phyloP scores from a whole-genome alignment of 1,140 invertebrate genomes.

The Bemisia tabaci region DNA sequence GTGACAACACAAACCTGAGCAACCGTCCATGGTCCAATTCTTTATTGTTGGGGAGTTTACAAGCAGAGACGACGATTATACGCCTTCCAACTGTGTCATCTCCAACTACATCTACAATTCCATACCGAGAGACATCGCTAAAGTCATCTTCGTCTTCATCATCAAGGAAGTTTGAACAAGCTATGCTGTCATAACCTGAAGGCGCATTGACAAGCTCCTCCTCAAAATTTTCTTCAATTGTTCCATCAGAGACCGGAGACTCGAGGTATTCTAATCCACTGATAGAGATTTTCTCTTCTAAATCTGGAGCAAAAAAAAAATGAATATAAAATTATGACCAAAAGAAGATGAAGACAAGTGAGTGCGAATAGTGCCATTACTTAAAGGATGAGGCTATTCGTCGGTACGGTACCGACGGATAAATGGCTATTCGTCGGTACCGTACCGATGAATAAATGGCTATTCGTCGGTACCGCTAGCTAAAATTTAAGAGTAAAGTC shows the following conservation, averaged over 20 bases:
- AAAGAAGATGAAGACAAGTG: too few relatives aligned
- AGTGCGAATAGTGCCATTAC: not conserved
- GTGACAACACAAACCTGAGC: constrained; percentile 46
- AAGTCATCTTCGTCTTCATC: constrained; percentile 49
- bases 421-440: too few relatives aligned
- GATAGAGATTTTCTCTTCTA: constrained; percentile 41
- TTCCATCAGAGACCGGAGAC: constrained; percentile 69
- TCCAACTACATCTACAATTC: constrained; percentile 80
- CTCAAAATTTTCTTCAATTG: constrained; percentile 88
- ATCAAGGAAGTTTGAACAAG: constrained; percentile 16
- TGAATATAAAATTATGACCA: not conserved
- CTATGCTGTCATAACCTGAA: constrained; percentile 26
- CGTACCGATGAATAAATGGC: too few relatives aligned
- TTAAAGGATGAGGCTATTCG: too few relatives aligned
- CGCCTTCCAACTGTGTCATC: constrained; percentile 83
- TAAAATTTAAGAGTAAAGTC: too few relatives aligned
- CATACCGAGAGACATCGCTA: constrained; percentile 63
- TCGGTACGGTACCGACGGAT: too few relatives aligned
- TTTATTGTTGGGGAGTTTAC: constrained; percentile 76
- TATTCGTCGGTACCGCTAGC: too few relatives aligned
- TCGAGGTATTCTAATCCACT: constrained; percentile 45
- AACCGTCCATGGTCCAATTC: constrained; percentile 70
- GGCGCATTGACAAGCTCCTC: constrained; percentile 62
- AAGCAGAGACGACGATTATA: constrained; percentile 90
- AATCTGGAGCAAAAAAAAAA: constrained; percentile 28